Base-by-base conservation (phyloP, 2,113 vertebrate species). In the Spizaetus ornatus region DNA sequence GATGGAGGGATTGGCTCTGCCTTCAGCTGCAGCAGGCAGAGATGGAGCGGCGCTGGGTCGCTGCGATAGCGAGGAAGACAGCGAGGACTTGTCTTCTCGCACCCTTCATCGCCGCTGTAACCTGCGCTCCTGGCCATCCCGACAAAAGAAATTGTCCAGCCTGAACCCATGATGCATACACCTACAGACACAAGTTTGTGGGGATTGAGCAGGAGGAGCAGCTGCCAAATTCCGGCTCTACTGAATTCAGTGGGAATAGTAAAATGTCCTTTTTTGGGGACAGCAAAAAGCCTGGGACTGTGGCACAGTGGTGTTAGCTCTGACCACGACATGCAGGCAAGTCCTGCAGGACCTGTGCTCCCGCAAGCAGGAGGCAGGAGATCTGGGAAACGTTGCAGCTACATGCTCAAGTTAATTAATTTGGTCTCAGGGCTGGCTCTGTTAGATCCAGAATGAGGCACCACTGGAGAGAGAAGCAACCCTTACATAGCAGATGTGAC, bases 1-100 rank as follows among this genome's bases (percentile, higher is more conserved):
- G 71, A 79, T 19, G 34, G 78, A 91, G 22, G 40, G 52, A 20
- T 4, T 32, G 32, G 22, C 26, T 93, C 58, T 22, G 19, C 77
- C 52, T 82, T 36, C 65, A 50, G 69, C 43, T 47, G 20, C 22
- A 55, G 26, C 4, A 5, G 11, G 40, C 25, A 63, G 69, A 86
- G 43, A 34, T 3, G 32, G 58, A 78, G 11, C 0, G 0, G 13
- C 3, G 15, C 42, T 82, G 34, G 11, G 48, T 48, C 15, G 16
- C 48, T 36, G 4, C 0, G 1, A 50, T 7, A 5, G 9, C 0
- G 1, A 47, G 47, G 34, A 80, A 72, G 18, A 7, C 5, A 7
- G 11, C 0, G 6, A 81, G 42, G n/a, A 38, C n/a, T 71, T 5
- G 0, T 62, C 29, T 40, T 50, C 40, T 63, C 0, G 0, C n/a